phyloP scores from a whole-genome alignment of 2,797 vertebrate species.

The Tarsius wallacei region DNA sequence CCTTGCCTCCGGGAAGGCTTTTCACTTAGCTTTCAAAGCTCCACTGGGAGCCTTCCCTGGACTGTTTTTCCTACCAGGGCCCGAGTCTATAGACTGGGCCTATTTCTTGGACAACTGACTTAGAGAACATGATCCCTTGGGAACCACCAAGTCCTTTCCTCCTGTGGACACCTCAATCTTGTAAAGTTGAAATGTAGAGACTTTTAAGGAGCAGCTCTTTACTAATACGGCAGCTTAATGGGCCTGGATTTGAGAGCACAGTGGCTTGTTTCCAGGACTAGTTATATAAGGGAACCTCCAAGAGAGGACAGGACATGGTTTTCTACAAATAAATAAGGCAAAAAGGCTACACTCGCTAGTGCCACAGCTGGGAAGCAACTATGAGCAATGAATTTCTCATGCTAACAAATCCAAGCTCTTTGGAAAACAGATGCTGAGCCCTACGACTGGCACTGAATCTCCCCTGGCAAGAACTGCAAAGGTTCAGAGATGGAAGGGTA shows the following conservation, averaged over 20 bases:
- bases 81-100: background rate
- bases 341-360: conserved; percentile 84
- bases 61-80: background rate
- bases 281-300: conserved; percentile 71
- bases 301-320: conserved; percentile 72
- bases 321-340: conserved; percentile 87
- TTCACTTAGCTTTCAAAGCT: background rate
- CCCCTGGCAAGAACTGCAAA: conserved; percentile 88
- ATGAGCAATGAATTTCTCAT: conserved; percentile 90
- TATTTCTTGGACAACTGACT: conserved; percentile 14
- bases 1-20: background rate
- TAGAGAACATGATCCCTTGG: background rate
- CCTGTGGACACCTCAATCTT: background rate
- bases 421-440: conserved; percentile 91
- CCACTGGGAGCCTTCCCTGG: background rate
- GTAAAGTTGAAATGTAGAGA: conserved; percentile 61
- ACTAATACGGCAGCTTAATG: conserved; percentile 43
- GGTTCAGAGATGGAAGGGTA: conserved; percentile 88
- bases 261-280: conserved; percentile 68
- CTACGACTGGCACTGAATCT: conserved; percentile 89
- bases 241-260: conserved; percentile 46
- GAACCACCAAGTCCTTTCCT: background rate
- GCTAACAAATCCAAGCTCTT: conserved; percentile 90
- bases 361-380: conserved; percentile 90
- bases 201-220: conserved; percentile 35